Evolutionary conservation across 2,888 invertebrate species (phyloP).

Genomic region (Vannuccia rotundouncinata): DNA sequence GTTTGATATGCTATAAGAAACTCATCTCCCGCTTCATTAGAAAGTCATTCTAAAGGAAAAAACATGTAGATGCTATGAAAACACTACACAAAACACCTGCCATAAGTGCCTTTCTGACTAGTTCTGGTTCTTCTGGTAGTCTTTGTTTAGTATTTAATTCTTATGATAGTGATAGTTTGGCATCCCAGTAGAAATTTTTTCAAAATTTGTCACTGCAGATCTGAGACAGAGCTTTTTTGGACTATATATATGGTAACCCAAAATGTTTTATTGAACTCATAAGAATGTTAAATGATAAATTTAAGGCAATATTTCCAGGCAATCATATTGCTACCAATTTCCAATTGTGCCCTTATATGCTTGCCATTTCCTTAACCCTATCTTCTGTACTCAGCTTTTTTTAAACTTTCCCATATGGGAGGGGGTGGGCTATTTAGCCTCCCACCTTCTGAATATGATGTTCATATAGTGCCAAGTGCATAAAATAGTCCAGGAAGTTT

Average conservation of each 20-base stretch:
- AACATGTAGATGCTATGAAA: background rate
- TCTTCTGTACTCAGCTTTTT: too few relatives aligned
- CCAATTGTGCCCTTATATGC: background rate
- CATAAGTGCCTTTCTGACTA: background rate
- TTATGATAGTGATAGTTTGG: background rate
- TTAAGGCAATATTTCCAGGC: conserved; percentile 6
- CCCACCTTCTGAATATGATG: too few relatives aligned
- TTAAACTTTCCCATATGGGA: too few relatives aligned
- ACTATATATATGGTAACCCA: background rate
- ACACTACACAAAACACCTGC: background rate
- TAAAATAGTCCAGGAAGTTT: too few relatives aligned
- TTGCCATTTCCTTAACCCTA: too few relatives aligned
- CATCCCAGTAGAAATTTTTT: background rate
- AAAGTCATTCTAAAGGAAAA: background rate
- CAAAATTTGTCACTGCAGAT: background rate
- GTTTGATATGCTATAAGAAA: background rate
- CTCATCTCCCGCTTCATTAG: background rate
- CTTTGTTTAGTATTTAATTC: too few relatives aligned
- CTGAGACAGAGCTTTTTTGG: background rate
- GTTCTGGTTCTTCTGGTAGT: background rate
- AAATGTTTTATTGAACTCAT: background rate
- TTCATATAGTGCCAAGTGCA: too few relatives aligned
- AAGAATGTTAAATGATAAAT: background rate
- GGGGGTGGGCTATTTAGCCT: too few relatives aligned
- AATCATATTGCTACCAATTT: conserved; percentile 24